Conservation (phyloP, 2,113 vertebrate genomes). For the Panurus biarmicus region DNA sequence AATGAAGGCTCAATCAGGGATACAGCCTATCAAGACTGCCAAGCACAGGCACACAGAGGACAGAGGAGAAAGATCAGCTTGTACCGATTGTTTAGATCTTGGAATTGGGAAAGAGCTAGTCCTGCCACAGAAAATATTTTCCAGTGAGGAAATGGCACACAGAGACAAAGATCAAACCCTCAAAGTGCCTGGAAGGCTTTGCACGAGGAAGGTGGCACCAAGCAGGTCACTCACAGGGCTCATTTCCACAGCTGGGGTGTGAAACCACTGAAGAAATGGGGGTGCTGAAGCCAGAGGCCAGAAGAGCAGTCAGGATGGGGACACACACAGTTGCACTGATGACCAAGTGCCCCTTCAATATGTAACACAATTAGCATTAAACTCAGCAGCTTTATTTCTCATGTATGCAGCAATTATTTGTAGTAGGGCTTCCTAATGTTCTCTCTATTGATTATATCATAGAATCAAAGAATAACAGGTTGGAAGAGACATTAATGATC, state of each 20-base stretch:
- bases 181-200: background rate
- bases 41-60: background rate
- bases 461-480: background rate
- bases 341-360: background rate
- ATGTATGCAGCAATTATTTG: background rate
- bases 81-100: background rate
- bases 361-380: background rate
- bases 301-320: background rate
- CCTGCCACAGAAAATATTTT: background rate
- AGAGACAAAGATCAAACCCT: background rate
- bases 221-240: background rate
- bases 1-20: slow-evolving; percentile 56
- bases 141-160: accelerated
- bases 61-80: background rate
- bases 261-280: background rate
- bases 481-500: background rate
- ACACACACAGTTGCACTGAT: accelerated
- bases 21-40: background rate
- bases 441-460: background rate
- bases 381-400: slow-evolving; percentile 12
- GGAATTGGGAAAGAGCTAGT: background rate
- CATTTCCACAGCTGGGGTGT: background rate
- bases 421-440: background rate
- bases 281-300: background rate
- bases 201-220: background rate